Evolutionary conservation across 2,888 invertebrate genomes (phyloP), one percentile per base, ranked within the genome.

Genomic region (Drosophila nr. medialis): DNA sequence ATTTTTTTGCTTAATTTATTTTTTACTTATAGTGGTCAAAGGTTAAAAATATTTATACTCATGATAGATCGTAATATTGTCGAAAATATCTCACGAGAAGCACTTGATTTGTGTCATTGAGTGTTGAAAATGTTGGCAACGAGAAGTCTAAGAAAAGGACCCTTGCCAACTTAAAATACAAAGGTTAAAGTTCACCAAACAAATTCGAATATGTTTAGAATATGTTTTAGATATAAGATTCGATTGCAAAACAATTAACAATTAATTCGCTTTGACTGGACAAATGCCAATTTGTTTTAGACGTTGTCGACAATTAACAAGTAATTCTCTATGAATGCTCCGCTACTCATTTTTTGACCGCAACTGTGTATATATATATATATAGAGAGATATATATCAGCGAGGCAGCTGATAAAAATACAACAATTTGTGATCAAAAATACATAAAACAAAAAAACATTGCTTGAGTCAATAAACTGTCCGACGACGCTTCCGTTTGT

Each of bases 401-500:
- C 15, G 30, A 38, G 48, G 51, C 61, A 60, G 36, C 64, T 54
- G 78, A 84, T 77, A 65, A 62, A 64, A 73, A 79, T 66, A 56
- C 67, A 59, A 64, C 75, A 75, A 62, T 56, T 79, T 72, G 62
- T 68, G 79, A 75, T 79, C 79, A 81, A 75, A 82, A 75, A 71
- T 72, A 68, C 59, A 77, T 80, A 65, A 77, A 77, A 77, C 65
- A 79, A 78, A 54, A 38, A 56, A 65, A 68, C 50, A 75, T 72
- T 78, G 65, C 65, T 75, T 74, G 77, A 68, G 82, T 83, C 82
- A 83, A 82, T 84, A 83, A 84, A 84, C 80, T 66, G 77, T 53
- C 21, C 50, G 58, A 65, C 49, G 71, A 64, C 49, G 71, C 65
- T 72, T 74, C 50, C 70, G 70, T 64, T 75, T 75, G 64, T 65